Evolutionary conservation across 2,113 vertebrate species (phyloP).

Genomic region (Hepsetus odoe): DNA sequence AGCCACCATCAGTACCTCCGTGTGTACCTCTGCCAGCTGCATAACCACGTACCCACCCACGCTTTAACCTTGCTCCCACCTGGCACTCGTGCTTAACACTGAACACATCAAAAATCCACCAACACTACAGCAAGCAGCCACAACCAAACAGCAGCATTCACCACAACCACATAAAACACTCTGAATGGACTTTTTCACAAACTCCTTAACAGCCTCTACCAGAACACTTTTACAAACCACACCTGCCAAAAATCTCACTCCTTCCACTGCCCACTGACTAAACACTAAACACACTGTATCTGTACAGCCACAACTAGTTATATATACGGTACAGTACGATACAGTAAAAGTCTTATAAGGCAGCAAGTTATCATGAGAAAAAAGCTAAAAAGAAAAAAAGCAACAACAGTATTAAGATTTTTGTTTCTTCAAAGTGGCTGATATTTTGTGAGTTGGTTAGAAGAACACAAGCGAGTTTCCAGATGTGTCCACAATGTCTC

Average conservation of each 20-base stretch:
- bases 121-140: conserved; percentile 4
- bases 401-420: too few species aligned
- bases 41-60: conserved; percentile 33
- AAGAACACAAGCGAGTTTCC: too few species aligned
- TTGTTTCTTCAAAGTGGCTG: too few species aligned
- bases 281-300: conserved; percentile 3
- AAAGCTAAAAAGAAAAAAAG: too few species aligned
- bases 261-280: conserved; percentile 1
- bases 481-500: too few species aligned
- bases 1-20: conserved; percentile 42
- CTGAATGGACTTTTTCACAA: background rate
- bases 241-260: conserved; percentile 8
- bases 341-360: too few species aligned
- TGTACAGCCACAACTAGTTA: background rate
- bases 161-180: background rate
- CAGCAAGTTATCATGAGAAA: too few species aligned
- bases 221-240: background rate
- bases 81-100: conserved; percentile 10
- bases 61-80: conserved; percentile 2
- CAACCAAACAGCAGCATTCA: background rate
- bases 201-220: background rate
- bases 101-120: conserved; percentile 19
- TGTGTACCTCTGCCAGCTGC: conserved; percentile 18
- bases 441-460: too few species aligned
- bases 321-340: too few species aligned